A percentile compares a stretch with the other conserved stretches of the same genome.
Evolutionary conservation across 2,113 vertebrate genomes (phyloP).

Genomic region (Abramis brama): DNA sequence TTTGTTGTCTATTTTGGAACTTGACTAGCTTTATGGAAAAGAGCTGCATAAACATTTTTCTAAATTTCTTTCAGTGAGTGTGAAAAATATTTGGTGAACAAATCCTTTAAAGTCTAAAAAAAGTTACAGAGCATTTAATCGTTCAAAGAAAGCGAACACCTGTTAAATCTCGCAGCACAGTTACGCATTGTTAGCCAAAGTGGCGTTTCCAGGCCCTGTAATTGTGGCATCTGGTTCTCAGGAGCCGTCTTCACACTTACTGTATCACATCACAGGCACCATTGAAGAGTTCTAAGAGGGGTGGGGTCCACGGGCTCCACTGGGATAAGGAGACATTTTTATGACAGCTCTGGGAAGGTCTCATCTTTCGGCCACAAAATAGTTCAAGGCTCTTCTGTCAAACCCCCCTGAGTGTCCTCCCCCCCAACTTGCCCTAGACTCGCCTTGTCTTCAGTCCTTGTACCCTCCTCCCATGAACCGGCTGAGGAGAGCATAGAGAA

Average conservation of each 20-base stretch:
- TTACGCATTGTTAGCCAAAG: constrained; percentile 52
- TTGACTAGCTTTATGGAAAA: not conserved
- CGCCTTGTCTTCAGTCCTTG: constrained; percentile 65
- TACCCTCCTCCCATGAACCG: constrained; percentile 71
- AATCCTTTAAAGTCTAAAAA: constrained; percentile 11
- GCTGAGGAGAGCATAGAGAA: constrained; percentile 86
- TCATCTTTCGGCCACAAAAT: constrained; percentile 94
- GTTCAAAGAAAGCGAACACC: constrained; percentile 32
- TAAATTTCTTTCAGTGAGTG: not conserved
- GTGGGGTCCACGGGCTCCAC: constrained; percentile 72
- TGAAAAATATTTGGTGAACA: not conserved
- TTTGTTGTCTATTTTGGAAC: not conserved
- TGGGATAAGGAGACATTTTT: constrained; percentile 87
- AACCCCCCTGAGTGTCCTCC: constrained; percentile 58
- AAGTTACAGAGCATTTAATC: constrained; percentile 27
- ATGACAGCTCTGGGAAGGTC: constrained; percentile 87
- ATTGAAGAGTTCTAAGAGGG: constrained; percentile 48
- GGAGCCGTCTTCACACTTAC: constrained; percentile 52
- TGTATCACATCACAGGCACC: constrained; percentile 59
- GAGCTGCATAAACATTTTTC: not conserved
- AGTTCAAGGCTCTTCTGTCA: constrained; percentile 93
- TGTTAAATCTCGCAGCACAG: constrained; percentile 40
- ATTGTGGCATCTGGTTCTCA: constrained; percentile 48
- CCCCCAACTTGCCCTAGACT: constrained; percentile 74
- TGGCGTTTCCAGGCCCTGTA: constrained; percentile 37